These are phyloP conservation scores for Bugula neritina DNA, from an alignment of 2,888 invertebrate genomes.

Conservation along the genomic window DNA sequence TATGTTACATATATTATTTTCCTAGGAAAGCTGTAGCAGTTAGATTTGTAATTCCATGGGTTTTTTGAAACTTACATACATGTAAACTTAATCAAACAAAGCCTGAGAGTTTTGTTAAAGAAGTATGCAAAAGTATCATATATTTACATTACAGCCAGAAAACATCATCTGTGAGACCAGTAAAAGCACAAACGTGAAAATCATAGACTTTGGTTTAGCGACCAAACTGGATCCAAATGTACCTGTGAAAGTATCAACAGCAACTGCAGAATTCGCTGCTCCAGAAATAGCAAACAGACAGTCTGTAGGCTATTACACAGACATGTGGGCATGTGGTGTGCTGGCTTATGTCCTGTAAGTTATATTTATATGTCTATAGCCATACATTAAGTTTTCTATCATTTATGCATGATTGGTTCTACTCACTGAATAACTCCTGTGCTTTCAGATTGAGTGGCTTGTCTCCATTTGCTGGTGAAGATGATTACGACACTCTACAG, in stretches of 20 bases:
- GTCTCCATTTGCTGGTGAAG: constrained; percentile 97
- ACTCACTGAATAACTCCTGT: too few species aligned
- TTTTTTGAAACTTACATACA: too few species aligned
- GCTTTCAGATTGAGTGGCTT: constrained; percentile 86
- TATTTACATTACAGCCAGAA: constrained; percentile 78
- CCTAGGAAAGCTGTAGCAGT: too few species aligned
- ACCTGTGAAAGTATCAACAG: constrained; percentile 96
- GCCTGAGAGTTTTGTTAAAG: too few species aligned
- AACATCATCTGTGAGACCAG: constrained; percentile 99
- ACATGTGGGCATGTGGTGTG: constrained; percentile 99
- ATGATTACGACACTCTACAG: constrained; percentile 93
- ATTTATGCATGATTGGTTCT: too few species aligned
- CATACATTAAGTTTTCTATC: too few species aligned
- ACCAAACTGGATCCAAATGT: constrained; percentile 96
- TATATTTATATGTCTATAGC: neutral
- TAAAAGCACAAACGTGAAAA: constrained; percentile 87
- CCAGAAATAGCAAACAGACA: constrained; percentile 98
- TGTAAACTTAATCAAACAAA: too few species aligned
- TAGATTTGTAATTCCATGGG: too few species aligned
- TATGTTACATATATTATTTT: too few species aligned
- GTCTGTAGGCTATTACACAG: constrained; percentile 98
- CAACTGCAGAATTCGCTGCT: constrained; percentile 98
- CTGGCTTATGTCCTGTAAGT: constrained; percentile 94
- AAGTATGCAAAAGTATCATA: too few species aligned
- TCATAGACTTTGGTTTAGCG: constrained; percentile 98